These are phyloP conservation scores for Euclidia mi DNA, from an alignment of 2,888 invertebrate species.

Conservation along the genomic window DNA sequence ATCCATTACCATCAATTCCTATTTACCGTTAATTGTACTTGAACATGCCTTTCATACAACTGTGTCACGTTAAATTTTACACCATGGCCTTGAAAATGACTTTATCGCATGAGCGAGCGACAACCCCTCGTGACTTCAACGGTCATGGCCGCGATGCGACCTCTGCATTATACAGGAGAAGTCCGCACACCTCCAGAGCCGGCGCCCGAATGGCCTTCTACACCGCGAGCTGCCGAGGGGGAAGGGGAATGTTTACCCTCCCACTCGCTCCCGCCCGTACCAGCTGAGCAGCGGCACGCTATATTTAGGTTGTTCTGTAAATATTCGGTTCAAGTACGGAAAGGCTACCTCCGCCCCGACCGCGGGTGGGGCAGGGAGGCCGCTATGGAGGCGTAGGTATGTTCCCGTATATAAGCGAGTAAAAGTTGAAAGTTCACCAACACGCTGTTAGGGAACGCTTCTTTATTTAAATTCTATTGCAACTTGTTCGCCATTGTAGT, in stretches of 20 bases:
- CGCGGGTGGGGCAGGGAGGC: slow-evolving; percentile 52
- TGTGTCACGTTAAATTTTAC: slow-evolving; percentile 63
- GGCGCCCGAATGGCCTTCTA: slow-evolving; percentile 81
- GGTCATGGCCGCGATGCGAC: slow-evolving; percentile 82
- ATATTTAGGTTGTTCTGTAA: slow-evolving; percentile 90
- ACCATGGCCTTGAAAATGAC: slow-evolving; percentile 78
- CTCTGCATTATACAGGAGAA: slow-evolving; percentile 70
- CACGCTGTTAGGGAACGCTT: slow-evolving; percentile 84
- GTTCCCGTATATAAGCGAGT: slow-evolving; percentile 80
- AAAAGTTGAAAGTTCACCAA: slow-evolving; percentile 89
- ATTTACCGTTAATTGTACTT: slow-evolving; percentile 24
- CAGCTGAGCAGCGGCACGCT: slow-evolving; percentile 89
- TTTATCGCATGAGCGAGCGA: slow-evolving; percentile 75
- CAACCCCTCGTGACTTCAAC: slow-evolving; percentile 72
- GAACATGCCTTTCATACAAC: slow-evolving; percentile 51
- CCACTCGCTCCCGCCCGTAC: slow-evolving; percentile 75
- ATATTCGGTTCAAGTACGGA: slow-evolving; percentile 89
- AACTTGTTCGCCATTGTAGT: slow-evolving; percentile 88
- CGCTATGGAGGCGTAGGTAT: slow-evolving; percentile 50
- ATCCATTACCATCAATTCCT: slow-evolving; percentile 22
- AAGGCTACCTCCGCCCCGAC: slow-evolving; percentile 62
- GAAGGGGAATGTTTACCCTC: slow-evolving; percentile 83
- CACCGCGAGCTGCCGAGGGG: slow-evolving; percentile 60
- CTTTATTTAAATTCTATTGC: slow-evolving; percentile 90
- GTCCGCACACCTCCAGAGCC: slow-evolving; percentile 80